Conservation (phyloP, 2,888 invertebrate genomes). For the Andrena camellia region DNA sequence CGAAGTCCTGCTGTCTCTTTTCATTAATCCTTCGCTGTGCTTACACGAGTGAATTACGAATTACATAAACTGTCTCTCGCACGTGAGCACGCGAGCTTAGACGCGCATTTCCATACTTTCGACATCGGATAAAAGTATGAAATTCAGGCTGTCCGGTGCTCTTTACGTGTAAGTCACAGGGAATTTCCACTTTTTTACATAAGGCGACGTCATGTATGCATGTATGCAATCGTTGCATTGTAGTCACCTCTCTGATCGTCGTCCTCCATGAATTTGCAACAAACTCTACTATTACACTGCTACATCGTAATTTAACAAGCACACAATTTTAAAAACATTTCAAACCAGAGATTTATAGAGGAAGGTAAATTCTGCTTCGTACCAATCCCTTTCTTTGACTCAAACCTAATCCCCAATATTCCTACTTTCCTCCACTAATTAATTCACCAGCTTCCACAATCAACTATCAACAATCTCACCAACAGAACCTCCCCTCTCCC, state of each 20-base stretch:
- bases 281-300: no score
- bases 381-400: not conserved
- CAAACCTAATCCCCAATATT: not conserved
- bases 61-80: not conserved
- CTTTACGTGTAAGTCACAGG: not conserved
- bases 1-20: not conserved
- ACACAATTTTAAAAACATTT: not conserved
- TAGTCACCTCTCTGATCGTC: not conserved
- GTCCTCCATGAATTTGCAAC: no score
- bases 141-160: not conserved
- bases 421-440: not conserved
- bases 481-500: not conserved
- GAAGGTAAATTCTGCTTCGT: not conserved
- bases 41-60: not conserved
- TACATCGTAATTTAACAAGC: not conserved
- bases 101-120: not conserved
- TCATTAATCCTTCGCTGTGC: not conserved
- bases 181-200: not conserved
- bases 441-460: not conserved
- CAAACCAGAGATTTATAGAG: no score
- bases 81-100: not conserved
- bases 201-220: not conserved
- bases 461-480: not conserved
- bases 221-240: not conserved
- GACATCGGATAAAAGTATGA: slow-evolving; percentile 1